Evolutionary conservation across 2,888 invertebrate genomes (phyloP).

Genomic region (Temnothorax unifasciatus): DNA sequence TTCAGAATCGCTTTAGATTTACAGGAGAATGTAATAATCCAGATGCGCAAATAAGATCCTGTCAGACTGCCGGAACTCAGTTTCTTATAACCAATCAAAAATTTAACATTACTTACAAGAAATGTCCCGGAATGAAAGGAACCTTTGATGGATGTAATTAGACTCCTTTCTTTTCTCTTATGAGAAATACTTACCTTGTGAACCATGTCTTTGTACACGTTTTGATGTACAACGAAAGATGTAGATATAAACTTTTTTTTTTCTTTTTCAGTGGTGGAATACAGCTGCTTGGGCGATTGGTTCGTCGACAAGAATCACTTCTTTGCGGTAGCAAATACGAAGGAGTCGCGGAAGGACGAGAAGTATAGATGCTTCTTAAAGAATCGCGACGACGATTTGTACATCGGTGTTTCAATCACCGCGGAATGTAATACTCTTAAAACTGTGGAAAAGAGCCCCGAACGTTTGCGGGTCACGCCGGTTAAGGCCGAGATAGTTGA

Average conservation of each 20-base stretch:
- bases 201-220: too few species aligned
- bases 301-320: constrained; percentile 98
- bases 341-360: constrained; percentile 97
- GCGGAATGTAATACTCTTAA: constrained; percentile 97
- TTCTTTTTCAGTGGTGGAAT: constrained; percentile 91
- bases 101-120: constrained; percentile 97
- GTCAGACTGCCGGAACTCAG: constrained; percentile 98
- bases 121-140: constrained; percentile 95
- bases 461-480: constrained; percentile 94
- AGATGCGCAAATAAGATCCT: constrained; percentile 96
- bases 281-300: constrained; percentile 97
- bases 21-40: constrained; percentile 96
- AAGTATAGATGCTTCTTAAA: constrained; percentile 97
- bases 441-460: constrained; percentile 97
- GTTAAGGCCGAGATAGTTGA: constrained; percentile 96
- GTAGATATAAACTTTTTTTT: constrained; percentile 20
- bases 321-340: constrained; percentile 98
- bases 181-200: not conserved
- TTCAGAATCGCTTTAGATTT: constrained; percentile 93
- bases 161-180: constrained; percentile 26
- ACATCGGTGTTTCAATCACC: constrained; percentile 96
- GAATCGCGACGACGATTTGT: constrained; percentile 97
- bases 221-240: not conserved
- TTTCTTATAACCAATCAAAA: constrained; percentile 98
- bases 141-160: constrained; percentile 93